phyloP scores from a whole-genome alignment of 2,113 vertebrate genomes.

The Tyto alba region DNA sequence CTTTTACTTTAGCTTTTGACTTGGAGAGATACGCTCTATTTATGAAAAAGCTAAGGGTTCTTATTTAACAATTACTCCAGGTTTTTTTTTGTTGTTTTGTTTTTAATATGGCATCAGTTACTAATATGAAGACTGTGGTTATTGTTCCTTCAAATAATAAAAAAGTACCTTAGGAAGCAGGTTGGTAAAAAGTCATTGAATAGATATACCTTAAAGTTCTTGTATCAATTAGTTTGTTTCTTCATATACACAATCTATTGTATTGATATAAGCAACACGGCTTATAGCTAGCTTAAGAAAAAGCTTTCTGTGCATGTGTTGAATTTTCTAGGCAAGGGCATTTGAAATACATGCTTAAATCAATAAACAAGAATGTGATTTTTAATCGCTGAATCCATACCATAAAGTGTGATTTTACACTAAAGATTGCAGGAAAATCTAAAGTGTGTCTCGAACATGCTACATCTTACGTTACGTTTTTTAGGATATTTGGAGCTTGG shows the following conservation, averaged over 20 bases:
- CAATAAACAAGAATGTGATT: background rate
- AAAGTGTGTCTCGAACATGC: background rate
- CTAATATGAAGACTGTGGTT: background rate
- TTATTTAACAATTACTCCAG: background rate
- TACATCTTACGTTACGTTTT: background rate
- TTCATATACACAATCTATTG: background rate
- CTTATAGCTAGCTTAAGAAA: background rate
- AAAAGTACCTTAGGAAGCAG: background rate
- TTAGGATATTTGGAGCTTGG: background rate
- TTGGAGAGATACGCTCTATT: background rate
- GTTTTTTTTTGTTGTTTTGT: background rate
- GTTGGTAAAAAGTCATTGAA: background rate
- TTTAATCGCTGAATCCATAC: background rate
- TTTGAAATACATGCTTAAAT: background rate
- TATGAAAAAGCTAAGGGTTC: background rate
- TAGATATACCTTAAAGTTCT: background rate
- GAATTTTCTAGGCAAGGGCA: background rate
- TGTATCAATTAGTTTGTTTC: background rate
- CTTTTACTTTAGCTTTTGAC: slow-evolving; percentile 42
- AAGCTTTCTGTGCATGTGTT: background rate
- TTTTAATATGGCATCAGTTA: background rate
- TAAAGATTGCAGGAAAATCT: background rate
- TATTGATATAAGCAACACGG: background rate
- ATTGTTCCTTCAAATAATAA: background rate
- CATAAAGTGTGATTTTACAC: background rate